A percentile compares a stretch with the other conserved stretches of the same genome.
Evolutionary conservation across 2,797 vertebrate genomes (phyloP).

Genomic region (Rhincodon typus): DNA sequence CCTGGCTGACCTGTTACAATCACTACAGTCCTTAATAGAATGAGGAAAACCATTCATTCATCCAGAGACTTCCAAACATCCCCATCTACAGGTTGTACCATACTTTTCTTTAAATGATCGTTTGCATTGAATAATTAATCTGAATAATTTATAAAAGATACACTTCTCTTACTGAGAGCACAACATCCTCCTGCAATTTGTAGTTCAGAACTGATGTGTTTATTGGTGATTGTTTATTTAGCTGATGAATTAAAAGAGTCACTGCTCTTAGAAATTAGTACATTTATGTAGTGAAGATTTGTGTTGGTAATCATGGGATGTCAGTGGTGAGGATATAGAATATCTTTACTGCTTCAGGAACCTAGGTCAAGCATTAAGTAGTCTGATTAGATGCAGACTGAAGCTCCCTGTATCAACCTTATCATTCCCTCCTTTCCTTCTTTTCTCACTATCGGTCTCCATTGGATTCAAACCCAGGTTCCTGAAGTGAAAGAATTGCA

Average conservation of each 20-base stretch:
- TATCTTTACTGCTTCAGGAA: not conserved
- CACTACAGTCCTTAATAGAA: too few species aligned
- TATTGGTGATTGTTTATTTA: not conserved
- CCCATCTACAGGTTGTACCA: not conserved
- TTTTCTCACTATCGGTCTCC: not conserved
- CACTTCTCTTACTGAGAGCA: not conserved
- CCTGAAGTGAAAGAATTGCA: not conserved
- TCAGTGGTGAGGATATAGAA: not conserved
- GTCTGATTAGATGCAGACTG: not conserved
- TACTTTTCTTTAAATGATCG: not conserved
- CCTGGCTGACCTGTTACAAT: too few species aligned
- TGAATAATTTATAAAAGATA: not conserved
- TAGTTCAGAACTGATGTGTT: not conserved
- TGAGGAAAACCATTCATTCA: constrained; percentile 11
- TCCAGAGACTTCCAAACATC: not conserved
- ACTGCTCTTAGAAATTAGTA: not conserved
- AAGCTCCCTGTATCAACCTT: not conserved
- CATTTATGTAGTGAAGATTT: not conserved
- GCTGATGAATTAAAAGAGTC: not conserved
- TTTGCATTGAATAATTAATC: not conserved
- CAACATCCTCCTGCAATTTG: not conserved
- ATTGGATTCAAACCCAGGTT: not conserved
- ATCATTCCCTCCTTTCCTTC: not conserved
- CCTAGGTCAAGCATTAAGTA: not conserved
- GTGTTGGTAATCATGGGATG: not conserved